Percentiles rank a stretch among this genome's conserved stretches.
Conservation (phyloP, 2,888 invertebrate species). For the Eugnorisma glareosa region DNA sequence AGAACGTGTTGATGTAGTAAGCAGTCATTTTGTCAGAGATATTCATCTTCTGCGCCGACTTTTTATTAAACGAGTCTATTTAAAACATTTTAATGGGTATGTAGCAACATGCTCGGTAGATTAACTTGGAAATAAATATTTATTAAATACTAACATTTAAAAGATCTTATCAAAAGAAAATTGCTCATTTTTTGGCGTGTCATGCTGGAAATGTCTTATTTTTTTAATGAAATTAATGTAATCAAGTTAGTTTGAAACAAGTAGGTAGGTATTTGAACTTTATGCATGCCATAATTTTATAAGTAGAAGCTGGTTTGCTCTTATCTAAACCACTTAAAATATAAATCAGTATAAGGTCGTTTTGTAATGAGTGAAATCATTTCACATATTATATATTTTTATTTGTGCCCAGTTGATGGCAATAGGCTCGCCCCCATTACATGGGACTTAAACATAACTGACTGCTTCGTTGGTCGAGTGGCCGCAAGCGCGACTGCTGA, state of each 20-base stretch:
- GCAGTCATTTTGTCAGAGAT: slow-evolving; percentile 53
- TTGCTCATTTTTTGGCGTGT: slow-evolving; percentile 26
- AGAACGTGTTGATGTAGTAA: slow-evolving; percentile 49
- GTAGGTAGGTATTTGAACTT: background rate
- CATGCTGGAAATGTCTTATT: background rate
- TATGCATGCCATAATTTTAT: background rate
- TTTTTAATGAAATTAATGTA: slow-evolving; percentile 1
- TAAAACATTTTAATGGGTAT: slow-evolving; percentile 39
- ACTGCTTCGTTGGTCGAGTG: background rate
- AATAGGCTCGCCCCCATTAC: background rate
- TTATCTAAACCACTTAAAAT: slow-evolving; percentile 15
- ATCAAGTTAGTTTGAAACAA: background rate
- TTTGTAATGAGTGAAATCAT: background rate
- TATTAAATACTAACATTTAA: slow-evolving; percentile 16
- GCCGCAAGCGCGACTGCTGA: too few species aligned
- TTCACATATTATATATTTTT: too few species aligned
- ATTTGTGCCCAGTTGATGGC: background rate
- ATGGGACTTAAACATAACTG: too few species aligned
- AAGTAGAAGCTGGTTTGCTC: background rate
- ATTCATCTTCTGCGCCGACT: slow-evolving; percentile 39
- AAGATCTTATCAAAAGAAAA: slow-evolving; percentile 34
- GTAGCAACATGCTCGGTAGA: slow-evolving; percentile 5
- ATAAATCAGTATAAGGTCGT: background rate
- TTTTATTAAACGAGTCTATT: slow-evolving; percentile 42
- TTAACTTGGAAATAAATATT: slow-evolving; percentile 19